Conservation (phyloP, 2,797 vertebrate species). For the Gallinago nigripennis region DNA sequence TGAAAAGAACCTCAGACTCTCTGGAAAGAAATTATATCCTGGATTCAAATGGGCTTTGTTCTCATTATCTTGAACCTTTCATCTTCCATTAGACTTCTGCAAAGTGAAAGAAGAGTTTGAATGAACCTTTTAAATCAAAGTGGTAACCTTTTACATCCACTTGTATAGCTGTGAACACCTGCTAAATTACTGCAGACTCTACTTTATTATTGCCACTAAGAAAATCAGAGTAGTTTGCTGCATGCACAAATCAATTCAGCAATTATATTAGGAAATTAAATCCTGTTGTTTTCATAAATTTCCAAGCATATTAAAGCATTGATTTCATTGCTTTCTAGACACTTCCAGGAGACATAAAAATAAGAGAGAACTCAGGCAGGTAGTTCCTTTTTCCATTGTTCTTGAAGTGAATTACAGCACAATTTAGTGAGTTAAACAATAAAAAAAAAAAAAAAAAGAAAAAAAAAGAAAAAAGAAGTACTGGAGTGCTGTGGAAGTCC, state of each 20-base stretch:
- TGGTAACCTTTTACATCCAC: constrained; percentile 46
- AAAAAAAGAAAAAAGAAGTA: neutral
- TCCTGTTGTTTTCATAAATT: constrained; percentile 48
- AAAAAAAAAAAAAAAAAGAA: neutral
- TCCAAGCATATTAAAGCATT: neutral
- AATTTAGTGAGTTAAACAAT: neutral
- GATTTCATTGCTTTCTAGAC: constrained; percentile 38
- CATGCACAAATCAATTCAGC: constrained; percentile 14
- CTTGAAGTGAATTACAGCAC: neutral
- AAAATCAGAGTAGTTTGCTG: constrained; percentile 39
- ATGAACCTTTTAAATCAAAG: constrained; percentile 57
- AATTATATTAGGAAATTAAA: constrained; percentile 43
- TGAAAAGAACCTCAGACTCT: neutral
- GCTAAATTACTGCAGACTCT: constrained; percentile 53
- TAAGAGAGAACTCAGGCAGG: neutral
- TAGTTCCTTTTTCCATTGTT: neutral
- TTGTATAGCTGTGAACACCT: constrained; percentile 47
- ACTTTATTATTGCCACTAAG: constrained; percentile 43
- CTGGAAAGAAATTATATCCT: neutral
- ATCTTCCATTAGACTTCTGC: constrained; percentile 36
- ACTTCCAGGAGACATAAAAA: constrained; percentile 13
- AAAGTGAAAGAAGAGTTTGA: constrained; percentile 47
- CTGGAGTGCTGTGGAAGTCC: neutral
- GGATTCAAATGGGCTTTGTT: constrained; percentile 18
- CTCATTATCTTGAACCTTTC: constrained; percentile 37